Percentiles rank a stretch among this genome's conserved stretches.
Evolutionary conservation across 2,888 invertebrate genomes (phyloP).

Genomic region (Elgonia sp.): DNA sequence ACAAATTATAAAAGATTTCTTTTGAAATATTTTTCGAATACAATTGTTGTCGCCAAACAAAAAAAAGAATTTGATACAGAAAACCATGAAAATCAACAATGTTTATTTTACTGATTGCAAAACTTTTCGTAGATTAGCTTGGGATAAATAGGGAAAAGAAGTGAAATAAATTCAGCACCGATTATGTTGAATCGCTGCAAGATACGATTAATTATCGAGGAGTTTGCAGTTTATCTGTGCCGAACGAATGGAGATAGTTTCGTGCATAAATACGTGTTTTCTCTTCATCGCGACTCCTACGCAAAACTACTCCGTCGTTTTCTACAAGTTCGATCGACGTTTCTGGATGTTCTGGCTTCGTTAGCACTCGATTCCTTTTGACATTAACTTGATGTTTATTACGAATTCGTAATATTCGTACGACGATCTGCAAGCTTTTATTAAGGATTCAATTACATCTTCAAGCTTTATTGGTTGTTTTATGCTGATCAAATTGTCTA

Average conservation of each 20-base stretch:
- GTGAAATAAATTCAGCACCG: constrained; percentile 49
- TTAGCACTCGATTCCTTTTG: constrained; percentile 66
- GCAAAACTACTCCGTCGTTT: constrained; percentile 63
- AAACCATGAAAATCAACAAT: no score
- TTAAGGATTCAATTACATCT: not conserved
- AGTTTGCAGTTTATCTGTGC: constrained; percentile 62
- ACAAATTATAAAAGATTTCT: constrained; percentile 76
- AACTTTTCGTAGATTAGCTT: no score
- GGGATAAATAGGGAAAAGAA: no score
- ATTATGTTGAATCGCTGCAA: constrained; percentile 49
- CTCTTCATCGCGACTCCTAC: constrained; percentile 71
- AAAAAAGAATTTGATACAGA: no score
- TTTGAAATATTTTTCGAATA: constrained; percentile 8
- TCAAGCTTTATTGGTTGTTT: not conserved
- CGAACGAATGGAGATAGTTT: constrained; percentile 55
- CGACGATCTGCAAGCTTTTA: constrained; percentile 37
- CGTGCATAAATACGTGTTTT: constrained; percentile 66
- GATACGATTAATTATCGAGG: constrained; percentile 68
- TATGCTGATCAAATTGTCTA: no score
- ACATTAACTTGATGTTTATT: constrained; percentile 69
- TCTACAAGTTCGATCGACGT: constrained; percentile 64
- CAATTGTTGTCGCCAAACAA: not conserved
- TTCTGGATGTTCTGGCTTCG: constrained; percentile 62
- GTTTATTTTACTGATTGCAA: no score
- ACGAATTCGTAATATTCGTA: constrained; percentile 34